Conservation (phyloP, 2,888 invertebrate genomes). For the Peribatodes rhomboidaria region DNA sequence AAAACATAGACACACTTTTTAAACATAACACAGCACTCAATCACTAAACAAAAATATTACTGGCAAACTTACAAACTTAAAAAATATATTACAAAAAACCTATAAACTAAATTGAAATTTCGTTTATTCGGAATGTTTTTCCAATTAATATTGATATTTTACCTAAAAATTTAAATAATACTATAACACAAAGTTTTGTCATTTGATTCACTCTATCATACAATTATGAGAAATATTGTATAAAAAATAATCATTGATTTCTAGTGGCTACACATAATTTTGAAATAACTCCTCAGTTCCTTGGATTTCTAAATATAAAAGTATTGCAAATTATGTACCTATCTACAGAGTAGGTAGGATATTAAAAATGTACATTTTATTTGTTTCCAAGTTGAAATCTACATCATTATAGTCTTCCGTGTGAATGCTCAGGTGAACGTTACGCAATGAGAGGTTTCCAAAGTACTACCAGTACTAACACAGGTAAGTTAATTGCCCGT, state of each 20-base stretch:
- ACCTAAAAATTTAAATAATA: slow-evolving; percentile 55
- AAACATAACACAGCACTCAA: slow-evolving; percentile 74
- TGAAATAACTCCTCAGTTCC: neutral
- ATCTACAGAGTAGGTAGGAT: slow-evolving; percentile 9
- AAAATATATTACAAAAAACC: slow-evolving; percentile 40
- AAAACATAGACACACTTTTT: slow-evolving; percentile 59
- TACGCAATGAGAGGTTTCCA: too few species aligned
- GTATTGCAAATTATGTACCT: neutral
- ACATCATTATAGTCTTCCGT: too few species aligned
- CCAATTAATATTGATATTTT: slow-evolving; percentile 57
- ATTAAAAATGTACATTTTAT: neutral
- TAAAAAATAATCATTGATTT: slow-evolving; percentile 15
- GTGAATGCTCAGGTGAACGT: too few species aligned
- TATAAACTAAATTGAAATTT: slow-evolving; percentile 44
- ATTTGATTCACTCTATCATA: slow-evolving; percentile 22
- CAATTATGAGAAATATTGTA: slow-evolving; percentile 25
- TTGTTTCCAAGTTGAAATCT: too few species aligned
- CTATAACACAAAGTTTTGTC: slow-evolving; percentile 34
- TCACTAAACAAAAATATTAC: slow-evolving; percentile 65
- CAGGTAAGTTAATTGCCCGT: too few species aligned
- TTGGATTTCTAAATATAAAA: neutral
- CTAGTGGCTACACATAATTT: slow-evolving; percentile 1
- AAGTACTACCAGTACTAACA: too few species aligned
- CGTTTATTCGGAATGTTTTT: slow-evolving; percentile 61
- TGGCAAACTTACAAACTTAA: slow-evolving; percentile 53